phyloP scores from a whole-genome alignment of 2,797 vertebrate species.

The Adrianichthys oophorus region DNA sequence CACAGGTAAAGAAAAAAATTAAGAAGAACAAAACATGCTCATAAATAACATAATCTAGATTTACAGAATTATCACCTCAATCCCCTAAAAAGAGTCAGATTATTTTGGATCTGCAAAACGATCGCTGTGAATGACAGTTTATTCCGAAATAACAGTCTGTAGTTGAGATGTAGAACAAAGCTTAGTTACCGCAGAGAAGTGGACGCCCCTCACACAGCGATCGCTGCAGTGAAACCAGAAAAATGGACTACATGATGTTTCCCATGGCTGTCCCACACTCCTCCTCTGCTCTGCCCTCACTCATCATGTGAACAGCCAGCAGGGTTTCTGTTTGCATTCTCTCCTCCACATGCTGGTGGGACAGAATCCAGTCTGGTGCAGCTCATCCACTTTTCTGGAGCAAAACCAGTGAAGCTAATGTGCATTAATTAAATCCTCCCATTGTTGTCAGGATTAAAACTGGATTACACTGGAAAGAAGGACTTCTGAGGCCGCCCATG shows the following conservation, averaged over 20 bases:
- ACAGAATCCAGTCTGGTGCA: slow-evolving; percentile 30
- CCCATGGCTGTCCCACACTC: slow-evolving; percentile 36
- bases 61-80: no score
- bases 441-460: slow-evolving; percentile 34
- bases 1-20: no score
- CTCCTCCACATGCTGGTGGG: slow-evolving; percentile 27
- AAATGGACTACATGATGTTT: slow-evolving; percentile 35
- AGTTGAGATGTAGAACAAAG: slow-evolving; percentile 4
- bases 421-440: slow-evolving; percentile 41
- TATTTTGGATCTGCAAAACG: no score
- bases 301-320: slow-evolving; percentile 72
- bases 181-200: slow-evolving; percentile 54
- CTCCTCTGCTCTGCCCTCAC: slow-evolving; percentile 67
- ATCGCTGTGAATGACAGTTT: no score
- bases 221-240: slow-evolving; percentile 15
- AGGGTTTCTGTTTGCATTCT: slow-evolving; percentile 44
- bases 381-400: slow-evolving; percentile 40
- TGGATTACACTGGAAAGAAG: slow-evolving; percentile 16
- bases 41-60: no score
- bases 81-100: no score
- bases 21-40: no score
- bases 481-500: not conserved
- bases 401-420: slow-evolving; percentile 37
- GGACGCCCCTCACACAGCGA: slow-evolving; percentile 7
- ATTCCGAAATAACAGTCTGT: no score